A percentile compares a stretch with the other conserved stretches of the same genome.
Evolutionary conservation across 2,113 vertebrate species (phyloP).

Genomic region (Lagopus muta): DNA sequence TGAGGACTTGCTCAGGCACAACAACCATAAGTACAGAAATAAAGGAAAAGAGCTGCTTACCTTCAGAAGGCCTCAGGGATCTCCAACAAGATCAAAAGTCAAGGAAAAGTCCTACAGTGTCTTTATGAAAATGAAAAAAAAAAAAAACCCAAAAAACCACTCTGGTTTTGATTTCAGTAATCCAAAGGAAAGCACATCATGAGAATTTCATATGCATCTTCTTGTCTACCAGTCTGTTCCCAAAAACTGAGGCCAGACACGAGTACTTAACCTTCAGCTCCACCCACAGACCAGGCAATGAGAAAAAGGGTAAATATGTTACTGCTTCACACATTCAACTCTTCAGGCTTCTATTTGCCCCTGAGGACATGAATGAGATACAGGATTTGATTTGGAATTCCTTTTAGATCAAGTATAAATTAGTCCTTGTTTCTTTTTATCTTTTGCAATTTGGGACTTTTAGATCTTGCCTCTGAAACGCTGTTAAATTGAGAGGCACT

Average conservation of each 20-base stretch:
- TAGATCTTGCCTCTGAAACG: neutral
- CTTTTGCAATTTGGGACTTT: neutral
- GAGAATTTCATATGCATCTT: neutral
- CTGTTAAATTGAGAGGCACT: neutral
- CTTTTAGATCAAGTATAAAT: neutral
- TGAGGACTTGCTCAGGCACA: no score
- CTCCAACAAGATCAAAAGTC: neutral
- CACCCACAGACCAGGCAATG: constrained; percentile 26
- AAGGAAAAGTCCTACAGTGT: constrained; percentile 34
- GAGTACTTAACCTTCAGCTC: constrained; percentile 40
- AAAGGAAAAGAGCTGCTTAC: no score
- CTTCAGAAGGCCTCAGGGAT: no score
- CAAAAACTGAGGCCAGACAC: neutral
- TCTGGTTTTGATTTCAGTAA: constrained; percentile 34
- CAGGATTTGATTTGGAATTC: neutral
- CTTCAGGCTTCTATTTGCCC: constrained; percentile 42
- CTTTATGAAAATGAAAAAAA: constrained; percentile 5
- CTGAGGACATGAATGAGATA: neutral
- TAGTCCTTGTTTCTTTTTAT: neutral
- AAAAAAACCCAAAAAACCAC: neutral
- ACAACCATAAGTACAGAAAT: no score
- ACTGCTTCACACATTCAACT: constrained; percentile 54
- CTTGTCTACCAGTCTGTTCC: neutral
- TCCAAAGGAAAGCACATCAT: neutral
- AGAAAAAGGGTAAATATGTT: constrained; percentile 67